phyloP scores from a whole-genome alignment of 2,888 invertebrate species.

The Drosophila paucipuncta region DNA sequence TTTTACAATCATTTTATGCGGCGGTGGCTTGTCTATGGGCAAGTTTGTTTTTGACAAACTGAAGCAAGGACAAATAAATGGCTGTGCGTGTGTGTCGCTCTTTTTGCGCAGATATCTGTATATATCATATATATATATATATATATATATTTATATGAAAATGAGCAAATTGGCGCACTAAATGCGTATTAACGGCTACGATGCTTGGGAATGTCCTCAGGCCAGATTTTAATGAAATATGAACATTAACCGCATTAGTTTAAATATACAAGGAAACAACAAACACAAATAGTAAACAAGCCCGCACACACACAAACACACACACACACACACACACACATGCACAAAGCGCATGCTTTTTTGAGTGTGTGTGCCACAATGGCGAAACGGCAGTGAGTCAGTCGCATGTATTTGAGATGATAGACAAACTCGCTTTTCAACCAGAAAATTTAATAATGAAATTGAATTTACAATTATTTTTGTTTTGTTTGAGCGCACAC shows the following conservation, averaged over 20 bases:
- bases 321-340: not conserved
- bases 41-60: slow-evolving; percentile 80
- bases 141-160: not conserved
- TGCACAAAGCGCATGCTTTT: not conserved
- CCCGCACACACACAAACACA: slow-evolving; percentile 17
- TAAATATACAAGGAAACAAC: slow-evolving; percentile 76
- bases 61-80: slow-evolving; percentile 34
- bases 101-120: not conserved
- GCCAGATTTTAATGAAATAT: slow-evolving; percentile 80
- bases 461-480: slow-evolving; percentile 81
- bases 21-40: slow-evolving; percentile 40
- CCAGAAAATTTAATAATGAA: slow-evolving; percentile 79
- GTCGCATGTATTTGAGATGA: slow-evolving; percentile 44
- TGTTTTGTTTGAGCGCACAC: slow-evolving; percentile 67
- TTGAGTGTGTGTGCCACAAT: not conserved
- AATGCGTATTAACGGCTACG: slow-evolving; percentile 65
- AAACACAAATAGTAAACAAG: slow-evolving; percentile 56
- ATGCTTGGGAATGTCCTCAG: slow-evolving; percentile 56
- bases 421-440: slow-evolving; percentile 70
- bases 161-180: slow-evolving; percentile 58
- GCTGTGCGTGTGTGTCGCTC: not conserved
- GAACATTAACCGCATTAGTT: slow-evolving; percentile 82
- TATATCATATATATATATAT: not conserved
- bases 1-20: slow-evolving; percentile 59
- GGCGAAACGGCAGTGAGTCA: slow-evolving; percentile 4